A percentile compares a stretch with the other conserved stretches of the same genome.
These are phyloP conservation scores for Felis catus DNA, from an alignment of 2,113 vertebrate species.

Conservation along the genomic window DNA sequence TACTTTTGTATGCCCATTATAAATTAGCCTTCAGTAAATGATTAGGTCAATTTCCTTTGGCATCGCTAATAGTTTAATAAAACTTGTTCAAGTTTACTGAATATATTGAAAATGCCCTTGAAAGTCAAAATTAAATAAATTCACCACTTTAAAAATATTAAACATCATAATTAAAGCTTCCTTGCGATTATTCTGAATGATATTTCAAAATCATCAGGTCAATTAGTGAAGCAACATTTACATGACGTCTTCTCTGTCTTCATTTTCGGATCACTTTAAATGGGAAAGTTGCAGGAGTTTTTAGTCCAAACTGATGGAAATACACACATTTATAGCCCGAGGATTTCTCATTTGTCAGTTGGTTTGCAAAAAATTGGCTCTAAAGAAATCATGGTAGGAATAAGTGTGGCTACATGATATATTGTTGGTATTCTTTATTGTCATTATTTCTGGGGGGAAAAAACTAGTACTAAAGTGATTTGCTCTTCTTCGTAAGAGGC, in stretches of 20 bases:
- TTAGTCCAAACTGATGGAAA: background rate
- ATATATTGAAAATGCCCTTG: background rate
- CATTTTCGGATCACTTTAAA: background rate
- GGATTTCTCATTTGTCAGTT: background rate
- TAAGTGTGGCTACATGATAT: background rate
- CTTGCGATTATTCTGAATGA: background rate
- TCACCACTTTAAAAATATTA: background rate
- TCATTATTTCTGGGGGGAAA: background rate
- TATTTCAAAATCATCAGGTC: background rate
- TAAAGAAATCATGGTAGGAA: background rate
- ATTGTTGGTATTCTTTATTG: background rate
- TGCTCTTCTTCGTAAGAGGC: constrained; percentile 50
- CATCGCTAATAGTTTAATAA: background rate
- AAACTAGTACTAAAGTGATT: background rate
- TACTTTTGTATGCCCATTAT: background rate
- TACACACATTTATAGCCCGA: background rate
- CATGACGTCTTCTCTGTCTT: background rate
- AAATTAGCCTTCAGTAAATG: constrained; percentile 10
- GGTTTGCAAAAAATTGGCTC: background rate
- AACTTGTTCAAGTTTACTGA: background rate
- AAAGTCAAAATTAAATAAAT: background rate
- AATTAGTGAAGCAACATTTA: background rate
- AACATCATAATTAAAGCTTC: background rate
- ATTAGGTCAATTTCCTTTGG: background rate
- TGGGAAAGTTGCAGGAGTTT: background rate